Conservation (phyloP, 2,113 vertebrate species). For the Limanda limanda region DNA sequence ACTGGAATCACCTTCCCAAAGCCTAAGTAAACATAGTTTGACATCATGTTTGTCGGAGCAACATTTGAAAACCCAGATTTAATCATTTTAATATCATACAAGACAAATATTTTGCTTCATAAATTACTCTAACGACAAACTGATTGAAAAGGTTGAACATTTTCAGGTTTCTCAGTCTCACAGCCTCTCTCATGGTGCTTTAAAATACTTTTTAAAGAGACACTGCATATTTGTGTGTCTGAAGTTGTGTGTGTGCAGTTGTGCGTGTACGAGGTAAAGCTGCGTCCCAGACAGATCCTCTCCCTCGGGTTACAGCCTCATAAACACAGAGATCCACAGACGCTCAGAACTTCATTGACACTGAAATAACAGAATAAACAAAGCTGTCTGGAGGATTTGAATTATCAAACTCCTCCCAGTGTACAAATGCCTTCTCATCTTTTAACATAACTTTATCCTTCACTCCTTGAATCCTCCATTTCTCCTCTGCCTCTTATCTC, state of each 20-base stretch:
- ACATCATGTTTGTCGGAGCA: too few relatives aligned
- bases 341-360: background rate
- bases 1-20: background rate
- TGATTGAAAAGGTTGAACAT: too few relatives aligned
- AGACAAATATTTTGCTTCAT: background rate
- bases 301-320: constrained; percentile 9
- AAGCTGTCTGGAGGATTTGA: background rate
- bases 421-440: background rate
- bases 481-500: constrained; percentile 4
- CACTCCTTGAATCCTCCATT: background rate
- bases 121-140: too few relatives aligned
- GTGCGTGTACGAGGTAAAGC: background rate
- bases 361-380: constrained; percentile 7
- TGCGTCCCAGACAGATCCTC: constrained; percentile 2
- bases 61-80: too few relatives aligned
- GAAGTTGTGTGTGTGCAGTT: background rate
- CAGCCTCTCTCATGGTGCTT: too few relatives aligned
- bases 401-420: background rate
- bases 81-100: background rate
- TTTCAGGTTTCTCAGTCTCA: too few relatives aligned
- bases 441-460: background rate
- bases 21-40: background rate
- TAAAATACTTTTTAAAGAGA: background rate
- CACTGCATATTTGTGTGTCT: constrained; percentile 2
- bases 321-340: constrained; percentile 16